phyloP scores from a whole-genome alignment of 1,140 invertebrate genomes.

The Drosophila pallidifrons region DNA sequence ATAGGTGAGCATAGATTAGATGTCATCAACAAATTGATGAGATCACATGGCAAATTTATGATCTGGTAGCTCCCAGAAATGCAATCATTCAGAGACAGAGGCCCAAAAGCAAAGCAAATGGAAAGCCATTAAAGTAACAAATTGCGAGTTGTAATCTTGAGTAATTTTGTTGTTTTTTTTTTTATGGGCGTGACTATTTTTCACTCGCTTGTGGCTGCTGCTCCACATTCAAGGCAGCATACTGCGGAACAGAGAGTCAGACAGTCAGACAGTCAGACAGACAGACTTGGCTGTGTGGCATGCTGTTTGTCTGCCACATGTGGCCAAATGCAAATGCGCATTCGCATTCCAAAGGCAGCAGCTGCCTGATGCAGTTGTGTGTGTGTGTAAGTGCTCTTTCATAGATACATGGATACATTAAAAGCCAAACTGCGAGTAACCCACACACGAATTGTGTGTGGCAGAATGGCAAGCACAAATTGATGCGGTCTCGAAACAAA shows the following conservation, averaged over 20 bases:
- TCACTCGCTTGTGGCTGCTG: constrained; percentile 31
- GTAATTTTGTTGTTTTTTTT: constrained; percentile 36
- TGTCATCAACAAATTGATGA: constrained; percentile 40
- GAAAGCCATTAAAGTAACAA: constrained; percentile 54
- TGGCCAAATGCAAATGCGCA: constrained; percentile 56
- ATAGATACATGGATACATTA: background rate
- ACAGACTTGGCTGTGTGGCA: constrained; percentile 2
- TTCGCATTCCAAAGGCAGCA: constrained; percentile 45
- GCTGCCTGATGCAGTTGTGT: constrained; percentile 11
- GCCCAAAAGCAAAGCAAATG: constrained; percentile 28
- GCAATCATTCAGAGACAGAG: constrained; percentile 17
- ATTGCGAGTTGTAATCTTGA: constrained; percentile 53
- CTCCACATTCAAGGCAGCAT: constrained; percentile 33
- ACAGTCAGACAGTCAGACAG: background rate
- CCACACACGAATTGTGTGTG: constrained; percentile 44
- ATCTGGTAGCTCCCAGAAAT: constrained; percentile 30
- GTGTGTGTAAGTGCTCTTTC: background rate
- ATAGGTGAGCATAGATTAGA: constrained; percentile 5
- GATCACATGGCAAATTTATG: constrained; percentile 40
- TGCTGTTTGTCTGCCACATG: constrained; percentile 38
- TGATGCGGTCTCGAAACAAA: constrained; percentile 47
- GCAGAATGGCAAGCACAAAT: constrained; percentile 46
- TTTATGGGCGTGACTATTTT: constrained; percentile 47
- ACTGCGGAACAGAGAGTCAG: constrained; percentile 10
- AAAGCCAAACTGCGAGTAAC: constrained; percentile 27